Conservation (phyloP, 2,888 invertebrate genomes). For the Spodoptera picta region DNA sequence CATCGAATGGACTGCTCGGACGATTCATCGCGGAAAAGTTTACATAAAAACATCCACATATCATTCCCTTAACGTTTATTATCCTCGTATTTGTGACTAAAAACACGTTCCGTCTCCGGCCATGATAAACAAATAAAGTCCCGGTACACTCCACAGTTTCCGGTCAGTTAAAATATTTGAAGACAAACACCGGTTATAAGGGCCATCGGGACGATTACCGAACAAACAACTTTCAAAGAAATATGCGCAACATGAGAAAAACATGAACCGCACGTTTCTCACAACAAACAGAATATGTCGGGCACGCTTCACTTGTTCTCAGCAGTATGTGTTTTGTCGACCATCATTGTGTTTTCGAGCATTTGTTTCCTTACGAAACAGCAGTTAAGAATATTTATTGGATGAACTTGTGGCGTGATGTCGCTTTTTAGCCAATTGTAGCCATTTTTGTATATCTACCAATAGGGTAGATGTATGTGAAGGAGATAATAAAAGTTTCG, state of each 20-base stretch:
- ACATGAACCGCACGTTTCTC: conserved; percentile 77
- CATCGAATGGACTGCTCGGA: conserved; percentile 7
- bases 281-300: conserved; percentile 84
- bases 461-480: conserved; percentile 64
- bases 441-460: conserved; percentile 73
- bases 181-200: conserved; percentile 42
- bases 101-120: conserved; percentile 15
- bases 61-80: conserved; percentile 36
- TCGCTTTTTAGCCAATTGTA: conserved; percentile 84
- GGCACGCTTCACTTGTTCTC: conserved; percentile 80
- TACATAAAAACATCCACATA: conserved; percentile 38
- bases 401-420: conserved; percentile 84
- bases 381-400: conserved; percentile 88
- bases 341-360: conserved; percentile 86
- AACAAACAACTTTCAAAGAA: conserved; percentile 74
- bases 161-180: conserved; percentile 49
- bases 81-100: conserved; percentile 32
- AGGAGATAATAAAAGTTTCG: conserved; percentile 74
- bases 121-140: conserved; percentile 45
- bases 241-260: conserved; percentile 70
- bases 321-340: conserved; percentile 82
- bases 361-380: conserved; percentile 86
- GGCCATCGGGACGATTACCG: conserved; percentile 60
- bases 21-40: conserved; percentile 8
- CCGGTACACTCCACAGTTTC: conserved; percentile 38